Conservation (phyloP, 2,797 vertebrate genomes). For the Siniperca undulata region DNA sequence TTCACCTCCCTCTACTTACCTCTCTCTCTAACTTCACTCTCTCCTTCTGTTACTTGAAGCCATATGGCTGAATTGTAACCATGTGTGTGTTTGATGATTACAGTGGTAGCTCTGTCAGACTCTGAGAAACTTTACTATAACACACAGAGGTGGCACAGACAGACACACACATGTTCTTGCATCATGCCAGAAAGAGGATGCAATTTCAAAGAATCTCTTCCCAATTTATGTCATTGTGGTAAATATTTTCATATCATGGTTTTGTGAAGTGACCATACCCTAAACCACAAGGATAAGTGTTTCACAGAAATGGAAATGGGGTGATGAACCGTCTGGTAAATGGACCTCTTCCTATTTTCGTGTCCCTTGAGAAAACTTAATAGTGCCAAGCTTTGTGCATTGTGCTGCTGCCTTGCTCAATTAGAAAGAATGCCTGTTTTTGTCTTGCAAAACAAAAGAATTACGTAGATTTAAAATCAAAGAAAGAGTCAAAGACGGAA, state of each 20-base stretch:
- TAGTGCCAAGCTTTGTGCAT: slow-evolving; percentile 68
- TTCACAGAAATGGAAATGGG: slow-evolving; percentile 70
- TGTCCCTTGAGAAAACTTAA: slow-evolving; percentile 58
- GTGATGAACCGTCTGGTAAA: slow-evolving; percentile 61
- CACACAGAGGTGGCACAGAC: slow-evolving; percentile 51
- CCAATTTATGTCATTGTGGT: slow-evolving; percentile 60
- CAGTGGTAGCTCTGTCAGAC: slow-evolving; percentile 73
- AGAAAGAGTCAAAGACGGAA: slow-evolving; percentile 37
- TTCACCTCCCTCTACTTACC: slow-evolving; percentile 4
- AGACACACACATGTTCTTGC: slow-evolving; percentile 29
- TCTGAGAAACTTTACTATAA: slow-evolving; percentile 58
- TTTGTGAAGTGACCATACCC: slow-evolving; percentile 69
- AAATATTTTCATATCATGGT: slow-evolving; percentile 70
- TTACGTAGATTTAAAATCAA: slow-evolving; percentile 59
- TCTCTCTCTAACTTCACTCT: slow-evolving; percentile 32
- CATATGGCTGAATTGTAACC: slow-evolving; percentile 76
- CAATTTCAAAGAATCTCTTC: slow-evolving; percentile 46
- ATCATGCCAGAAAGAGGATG: slow-evolving; percentile 50
- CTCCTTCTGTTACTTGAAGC: slow-evolving; percentile 62
- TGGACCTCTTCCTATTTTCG: slow-evolving; percentile 54
- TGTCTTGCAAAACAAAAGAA: slow-evolving; percentile 67
- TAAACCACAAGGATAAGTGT: slow-evolving; percentile 64
- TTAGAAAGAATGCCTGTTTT: slow-evolving; percentile 62
- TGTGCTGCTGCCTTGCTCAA: slow-evolving; percentile 61
- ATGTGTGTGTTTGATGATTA: slow-evolving; percentile 78